These are phyloP conservation scores for Parauchenoglanis punctatus DNA, from an alignment of 2,797 vertebrate species.

Conservation along the genomic window DNA sequence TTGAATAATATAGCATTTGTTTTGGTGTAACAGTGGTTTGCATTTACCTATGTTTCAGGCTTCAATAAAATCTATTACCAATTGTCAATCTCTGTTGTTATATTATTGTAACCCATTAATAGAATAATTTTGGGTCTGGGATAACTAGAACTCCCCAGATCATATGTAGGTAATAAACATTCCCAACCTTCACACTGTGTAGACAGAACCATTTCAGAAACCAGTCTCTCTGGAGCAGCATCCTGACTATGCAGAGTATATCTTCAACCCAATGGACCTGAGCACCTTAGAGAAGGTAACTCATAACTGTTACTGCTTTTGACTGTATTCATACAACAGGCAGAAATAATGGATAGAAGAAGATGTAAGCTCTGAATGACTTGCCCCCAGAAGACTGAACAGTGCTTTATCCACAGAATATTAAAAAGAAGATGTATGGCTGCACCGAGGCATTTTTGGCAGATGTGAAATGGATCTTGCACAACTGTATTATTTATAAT, in stretches of 20 bases:
- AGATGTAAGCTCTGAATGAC: not conserved
- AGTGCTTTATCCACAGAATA: slow-evolving; percentile 79
- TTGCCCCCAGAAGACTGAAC: not conserved
- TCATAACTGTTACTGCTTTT: not conserved
- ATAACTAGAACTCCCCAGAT: not conserved
- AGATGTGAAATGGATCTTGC: slow-evolving; percentile 98
- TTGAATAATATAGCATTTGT: not conserved
- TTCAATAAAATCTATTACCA: not conserved
- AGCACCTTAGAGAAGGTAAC: slow-evolving; percentile 97
- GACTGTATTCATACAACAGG: not conserved
- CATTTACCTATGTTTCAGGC: not conserved
- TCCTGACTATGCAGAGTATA: slow-evolving; percentile 98
- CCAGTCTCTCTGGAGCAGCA: slow-evolving; percentile 96
- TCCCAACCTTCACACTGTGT: slow-evolving; percentile 26
- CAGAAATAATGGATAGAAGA: not conserved
- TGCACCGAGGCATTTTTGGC: slow-evolving; percentile 98
- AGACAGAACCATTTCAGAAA: slow-evolving; percentile 99
- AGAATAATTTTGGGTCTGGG: not conserved
- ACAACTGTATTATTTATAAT: slow-evolving; percentile 99
- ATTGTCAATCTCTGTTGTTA: not conserved
- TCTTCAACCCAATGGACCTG: slow-evolving; percentile 98
- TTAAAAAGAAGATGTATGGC: slow-evolving; percentile 99
- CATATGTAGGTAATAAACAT: not conserved
- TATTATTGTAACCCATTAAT: not conserved
- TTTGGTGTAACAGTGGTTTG: not conserved